Conservation (phyloP, 2,888 invertebrate genomes). For the Pristionchus exspectatus region DNA sequence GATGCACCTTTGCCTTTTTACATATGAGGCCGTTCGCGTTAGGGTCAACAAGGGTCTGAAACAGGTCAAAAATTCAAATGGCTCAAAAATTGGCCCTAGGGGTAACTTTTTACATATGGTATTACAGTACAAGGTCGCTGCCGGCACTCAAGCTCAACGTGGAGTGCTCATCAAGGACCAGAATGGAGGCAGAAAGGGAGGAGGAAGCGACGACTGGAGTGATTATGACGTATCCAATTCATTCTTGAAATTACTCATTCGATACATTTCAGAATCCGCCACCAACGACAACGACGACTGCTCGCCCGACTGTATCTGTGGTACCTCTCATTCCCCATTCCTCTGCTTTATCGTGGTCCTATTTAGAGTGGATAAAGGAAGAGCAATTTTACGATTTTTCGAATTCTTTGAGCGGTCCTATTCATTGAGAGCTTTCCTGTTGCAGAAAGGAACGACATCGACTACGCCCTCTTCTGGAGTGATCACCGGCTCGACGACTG, state of each 20-base stretch:
- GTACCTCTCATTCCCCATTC: not conserved
- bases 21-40: no score
- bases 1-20: no score
- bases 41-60: no score
- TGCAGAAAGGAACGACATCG: not conserved
- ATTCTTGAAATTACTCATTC: not conserved
- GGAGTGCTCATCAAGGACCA: not conserved
- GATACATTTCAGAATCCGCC: not conserved
- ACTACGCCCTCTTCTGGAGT: not conserved
- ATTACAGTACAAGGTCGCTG: constrained; percentile 49
- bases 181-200: constrained; percentile 34
- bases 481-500: not conserved
- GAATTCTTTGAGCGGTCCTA: no score
- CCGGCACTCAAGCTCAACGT: constrained; percentile 42
- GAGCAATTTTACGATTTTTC: no score
- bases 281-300: not conserved
- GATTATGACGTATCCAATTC: not conserved
- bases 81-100: no score
- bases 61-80: no score
- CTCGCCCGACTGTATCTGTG: not conserved
- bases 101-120: no score
- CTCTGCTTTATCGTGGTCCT: not conserved
- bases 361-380: no score
- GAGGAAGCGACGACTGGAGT: not conserved
- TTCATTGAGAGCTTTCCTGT: not conserved